A percentile compares a stretch with the other conserved stretches of the same genome.
Conservation (phyloP, 1,140 invertebrate genomes). For the Heterodera schachtii region DNA sequence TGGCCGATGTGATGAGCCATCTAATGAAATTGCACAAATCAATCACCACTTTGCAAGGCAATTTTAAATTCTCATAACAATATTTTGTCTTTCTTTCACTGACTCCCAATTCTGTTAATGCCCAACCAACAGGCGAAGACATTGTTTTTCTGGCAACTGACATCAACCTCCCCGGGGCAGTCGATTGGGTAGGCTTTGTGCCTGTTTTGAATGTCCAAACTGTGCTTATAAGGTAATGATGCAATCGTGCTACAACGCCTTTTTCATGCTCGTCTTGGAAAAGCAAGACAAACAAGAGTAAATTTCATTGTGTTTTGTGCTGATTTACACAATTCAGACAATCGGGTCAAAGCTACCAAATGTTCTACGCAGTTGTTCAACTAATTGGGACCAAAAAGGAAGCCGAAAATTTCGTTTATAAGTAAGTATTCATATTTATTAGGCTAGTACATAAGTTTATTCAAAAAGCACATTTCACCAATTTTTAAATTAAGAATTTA, state of each 20-base stretch:
- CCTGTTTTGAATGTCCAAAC: not conserved
- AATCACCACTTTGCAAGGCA: constrained; percentile 87
- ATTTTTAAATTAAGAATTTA: constrained; percentile 31
- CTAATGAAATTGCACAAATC: constrained; percentile 96
- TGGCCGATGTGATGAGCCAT: constrained; percentile 96
- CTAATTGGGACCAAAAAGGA: constrained; percentile 97
- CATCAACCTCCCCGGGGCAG: constrained; percentile 97
- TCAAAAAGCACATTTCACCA: too few species aligned
- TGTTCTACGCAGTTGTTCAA: constrained; percentile 99
- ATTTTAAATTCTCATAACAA: not conserved
- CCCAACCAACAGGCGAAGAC: constrained; percentile 76
- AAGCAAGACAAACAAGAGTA: constrained; percentile 77
- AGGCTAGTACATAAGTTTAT: too few species aligned
- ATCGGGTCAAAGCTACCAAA: constrained; percentile 87
- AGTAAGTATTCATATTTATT: constrained; percentile 68
- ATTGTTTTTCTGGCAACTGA: constrained; percentile 99
- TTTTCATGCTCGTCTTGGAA: constrained; percentile 98
- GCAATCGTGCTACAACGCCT: constrained; percentile 97
- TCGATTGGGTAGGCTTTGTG: constrained; percentile 85
- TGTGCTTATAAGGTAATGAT: constrained; percentile 76
- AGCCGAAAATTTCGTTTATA: constrained; percentile 97
- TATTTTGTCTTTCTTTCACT: too few species aligned
- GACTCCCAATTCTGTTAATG: too few species aligned
- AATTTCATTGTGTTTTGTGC: not conserved
- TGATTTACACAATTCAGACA: constrained; percentile 65